Evolutionary conservation across 2,797 vertebrate genomes (phyloP).

Genomic region (Poecile montanus): DNA sequence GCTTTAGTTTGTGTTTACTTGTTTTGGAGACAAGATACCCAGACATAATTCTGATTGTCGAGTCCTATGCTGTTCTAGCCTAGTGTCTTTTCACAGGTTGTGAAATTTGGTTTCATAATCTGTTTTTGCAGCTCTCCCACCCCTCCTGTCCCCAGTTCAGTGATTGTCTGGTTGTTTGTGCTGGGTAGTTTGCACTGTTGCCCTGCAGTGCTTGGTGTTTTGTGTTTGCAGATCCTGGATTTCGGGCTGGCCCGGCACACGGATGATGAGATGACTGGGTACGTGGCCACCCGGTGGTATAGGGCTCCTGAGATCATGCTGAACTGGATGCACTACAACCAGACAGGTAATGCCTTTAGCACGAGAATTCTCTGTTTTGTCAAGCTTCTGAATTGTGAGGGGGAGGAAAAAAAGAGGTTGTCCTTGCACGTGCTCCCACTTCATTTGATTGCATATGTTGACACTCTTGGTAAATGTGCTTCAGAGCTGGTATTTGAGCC

Average conservation of each 20-base stretch:
- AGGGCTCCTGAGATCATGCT: constrained; percentile 98
- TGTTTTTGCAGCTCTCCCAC: neutral
- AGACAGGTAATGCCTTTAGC: constrained; percentile 83
- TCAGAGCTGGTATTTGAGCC: neutral
- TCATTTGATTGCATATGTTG: neutral
- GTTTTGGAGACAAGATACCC: neutral
- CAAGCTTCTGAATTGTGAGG: neutral
- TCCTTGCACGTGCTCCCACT: neutral
- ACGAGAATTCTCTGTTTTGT: neutral
- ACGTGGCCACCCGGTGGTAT: constrained; percentile 97
- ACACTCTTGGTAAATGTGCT: neutral
- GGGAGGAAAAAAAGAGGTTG: fast-evolving
- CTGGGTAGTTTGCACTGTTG: neutral
- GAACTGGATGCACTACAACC: constrained; percentile 99
- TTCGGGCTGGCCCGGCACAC: constrained; percentile 96
- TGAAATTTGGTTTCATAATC: constrained; percentile 34
- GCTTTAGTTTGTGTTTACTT: neutral
- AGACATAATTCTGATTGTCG: neutral
- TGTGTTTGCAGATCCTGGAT: constrained; percentile 88
- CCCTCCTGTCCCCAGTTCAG: neutral
- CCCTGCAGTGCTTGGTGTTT: neutral
- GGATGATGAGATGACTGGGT: constrained; percentile 98
- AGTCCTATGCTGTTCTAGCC: neutral
- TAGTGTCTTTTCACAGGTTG: neutral
- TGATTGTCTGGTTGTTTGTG: neutral